phyloP scores from a whole-genome alignment of 2,888 invertebrate genomes.

The Rapana venosa region DNA sequence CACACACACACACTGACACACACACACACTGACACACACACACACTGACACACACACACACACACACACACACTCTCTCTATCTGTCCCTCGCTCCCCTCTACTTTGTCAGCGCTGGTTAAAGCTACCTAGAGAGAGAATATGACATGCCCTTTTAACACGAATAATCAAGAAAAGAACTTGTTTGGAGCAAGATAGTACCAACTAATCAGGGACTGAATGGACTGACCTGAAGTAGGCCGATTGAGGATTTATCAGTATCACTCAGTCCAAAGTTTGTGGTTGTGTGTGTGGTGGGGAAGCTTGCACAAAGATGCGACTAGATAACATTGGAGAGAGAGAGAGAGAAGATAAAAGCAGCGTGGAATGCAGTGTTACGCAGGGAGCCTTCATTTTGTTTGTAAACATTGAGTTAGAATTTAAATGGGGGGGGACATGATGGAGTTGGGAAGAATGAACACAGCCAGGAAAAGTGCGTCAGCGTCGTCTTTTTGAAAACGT shows the following conservation, averaged over 20 bases:
- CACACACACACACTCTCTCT: no score
- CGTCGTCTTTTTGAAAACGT: neutral
- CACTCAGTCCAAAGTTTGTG: conserved; percentile 1
- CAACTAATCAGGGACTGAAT: neutral
- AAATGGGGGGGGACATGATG: neutral
- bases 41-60: no score
- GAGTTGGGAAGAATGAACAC: neutral
- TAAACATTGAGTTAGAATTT: conserved; percentile 30
- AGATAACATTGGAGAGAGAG: no score
- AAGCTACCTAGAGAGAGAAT: no score
- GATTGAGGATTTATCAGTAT: conserved; percentile 5
- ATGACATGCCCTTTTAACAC: no score
- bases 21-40: no score
- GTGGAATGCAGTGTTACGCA: neutral
- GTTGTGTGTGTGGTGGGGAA: neutral
- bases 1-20: no score
- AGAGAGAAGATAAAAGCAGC: neutral
- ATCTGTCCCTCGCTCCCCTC: no score
- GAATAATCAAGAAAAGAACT: neutral
- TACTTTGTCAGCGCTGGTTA: no score
- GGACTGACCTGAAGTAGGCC: neutral
- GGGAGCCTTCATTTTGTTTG: conserved; percentile 5
- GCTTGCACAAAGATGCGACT: neutral
- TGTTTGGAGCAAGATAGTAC: neutral
- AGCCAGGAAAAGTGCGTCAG: neutral